Conservation (phyloP, 2,888 invertebrate genomes). For the Acanthosepion esculentum region DNA sequence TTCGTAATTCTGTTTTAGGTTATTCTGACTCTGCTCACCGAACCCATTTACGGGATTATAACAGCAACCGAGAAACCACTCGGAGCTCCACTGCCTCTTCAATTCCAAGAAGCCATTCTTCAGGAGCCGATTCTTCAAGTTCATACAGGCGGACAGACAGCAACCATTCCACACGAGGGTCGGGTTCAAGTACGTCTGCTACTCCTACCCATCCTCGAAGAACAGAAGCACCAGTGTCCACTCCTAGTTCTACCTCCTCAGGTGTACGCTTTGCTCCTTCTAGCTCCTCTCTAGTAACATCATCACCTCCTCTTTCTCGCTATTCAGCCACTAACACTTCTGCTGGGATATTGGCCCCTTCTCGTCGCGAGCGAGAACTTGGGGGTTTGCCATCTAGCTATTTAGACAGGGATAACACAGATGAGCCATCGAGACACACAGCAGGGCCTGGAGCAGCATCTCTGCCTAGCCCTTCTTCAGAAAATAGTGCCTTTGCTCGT, state of each 20-base stretch:
- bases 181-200: neutral
- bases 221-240: neutral
- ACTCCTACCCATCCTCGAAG: neutral
- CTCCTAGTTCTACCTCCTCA: neutral
- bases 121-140: neutral
- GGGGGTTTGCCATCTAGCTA: neutral
- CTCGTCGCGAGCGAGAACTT: neutral
- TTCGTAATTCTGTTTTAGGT: neutral
- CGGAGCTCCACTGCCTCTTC: neutral
- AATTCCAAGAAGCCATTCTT: conserved; percentile 50
- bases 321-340: neutral
- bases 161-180: conserved; percentile 51
- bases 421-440: neutral
- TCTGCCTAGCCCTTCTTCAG: neutral
- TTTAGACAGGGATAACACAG: neutral
- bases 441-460: neutral
- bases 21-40: neutral
- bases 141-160: conserved; percentile 44
- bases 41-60: neutral
- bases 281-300: neutral
- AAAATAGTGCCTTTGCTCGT: neutral
- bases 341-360: neutral
- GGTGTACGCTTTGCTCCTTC: neutral
- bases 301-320: neutral
- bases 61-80: neutral